Conservation (phyloP, 2,113 vertebrate genomes). For the Lepidothrix coronata region DNA sequence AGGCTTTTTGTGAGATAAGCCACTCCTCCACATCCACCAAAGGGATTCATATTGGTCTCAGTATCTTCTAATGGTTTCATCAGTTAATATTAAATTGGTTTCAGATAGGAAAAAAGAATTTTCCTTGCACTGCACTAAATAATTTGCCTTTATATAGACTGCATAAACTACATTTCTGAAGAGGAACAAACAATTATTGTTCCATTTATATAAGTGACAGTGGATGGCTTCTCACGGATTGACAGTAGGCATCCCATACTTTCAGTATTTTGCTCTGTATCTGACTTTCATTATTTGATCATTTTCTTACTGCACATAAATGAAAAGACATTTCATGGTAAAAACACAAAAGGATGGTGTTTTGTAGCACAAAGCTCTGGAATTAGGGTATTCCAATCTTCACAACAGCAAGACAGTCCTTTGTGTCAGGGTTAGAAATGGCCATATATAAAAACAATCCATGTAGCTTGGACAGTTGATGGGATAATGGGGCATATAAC, state of each 20-base stretch:
- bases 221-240: not conserved
- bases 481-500: not conserved
- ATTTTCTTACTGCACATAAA: not conserved
- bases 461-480: not conserved
- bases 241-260: not conserved
- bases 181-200: conserved; percentile 28
- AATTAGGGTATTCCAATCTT: not conserved
- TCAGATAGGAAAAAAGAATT: conserved; percentile 20
- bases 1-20: conserved; percentile 36
- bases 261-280: not conserved
- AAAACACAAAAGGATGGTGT: not conserved
- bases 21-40: conserved; percentile 11
- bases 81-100: conserved; percentile 49
- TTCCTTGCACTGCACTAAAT: conserved; percentile 8
- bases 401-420: not conserved
- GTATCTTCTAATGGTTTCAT: conserved; percentile 49
- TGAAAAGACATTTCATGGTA: not conserved
- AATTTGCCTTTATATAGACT: not conserved
- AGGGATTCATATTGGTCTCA: not conserved
- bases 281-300: not conserved
- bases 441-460: not conserved
- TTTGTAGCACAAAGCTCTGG: not conserved
- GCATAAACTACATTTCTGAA: conserved; percentile 12
- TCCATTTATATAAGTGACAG: not conserved
- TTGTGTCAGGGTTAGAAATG: not conserved